Evolutionary conservation across 2,888 invertebrate species (phyloP).

Genomic region (Watsonalla binaria): DNA sequence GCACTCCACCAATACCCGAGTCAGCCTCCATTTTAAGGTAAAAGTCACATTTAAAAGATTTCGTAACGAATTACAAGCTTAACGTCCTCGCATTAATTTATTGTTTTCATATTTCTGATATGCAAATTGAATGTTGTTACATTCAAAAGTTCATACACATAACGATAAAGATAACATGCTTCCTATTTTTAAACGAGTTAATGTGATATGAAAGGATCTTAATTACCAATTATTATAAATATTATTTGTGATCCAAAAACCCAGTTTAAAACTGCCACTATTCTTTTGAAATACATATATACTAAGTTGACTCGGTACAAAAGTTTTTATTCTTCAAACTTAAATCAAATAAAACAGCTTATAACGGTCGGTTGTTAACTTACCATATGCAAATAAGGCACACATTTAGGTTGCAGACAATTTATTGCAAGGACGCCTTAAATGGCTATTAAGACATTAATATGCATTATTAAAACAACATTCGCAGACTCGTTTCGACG

Average conservation of each 20-base stretch:
- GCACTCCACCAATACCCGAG: conserved; percentile 90
- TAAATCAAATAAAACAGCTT: too few species aligned
- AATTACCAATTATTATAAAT: too few species aligned
- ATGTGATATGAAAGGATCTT: too few species aligned
- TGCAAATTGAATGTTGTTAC: not conserved
- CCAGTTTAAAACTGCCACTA: too few species aligned
- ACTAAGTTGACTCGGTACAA: too few species aligned
- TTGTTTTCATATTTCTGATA: not conserved
- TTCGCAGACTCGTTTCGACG: conserved; percentile 90
- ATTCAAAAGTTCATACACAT: not conserved
- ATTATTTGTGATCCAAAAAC: too few species aligned
- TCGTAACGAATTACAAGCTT: not conserved
- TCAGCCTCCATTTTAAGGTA: conserved; percentile 93
- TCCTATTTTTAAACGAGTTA: not conserved
- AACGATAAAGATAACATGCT: not conserved
- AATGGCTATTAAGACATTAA: conserved; percentile 1
- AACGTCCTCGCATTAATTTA: not conserved
- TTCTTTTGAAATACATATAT: too few species aligned
- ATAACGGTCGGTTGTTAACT: too few species aligned
- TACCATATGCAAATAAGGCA: not conserved
- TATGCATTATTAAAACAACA: conserved; percentile 10
- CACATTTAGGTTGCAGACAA: not conserved
- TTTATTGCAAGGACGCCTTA: conserved; percentile 3
- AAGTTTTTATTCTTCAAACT: too few species aligned
- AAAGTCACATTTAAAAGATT: conserved; percentile 12